Conservation (phyloP, 1,140 invertebrate species). For the Drosophila gunungcola region DNA sequence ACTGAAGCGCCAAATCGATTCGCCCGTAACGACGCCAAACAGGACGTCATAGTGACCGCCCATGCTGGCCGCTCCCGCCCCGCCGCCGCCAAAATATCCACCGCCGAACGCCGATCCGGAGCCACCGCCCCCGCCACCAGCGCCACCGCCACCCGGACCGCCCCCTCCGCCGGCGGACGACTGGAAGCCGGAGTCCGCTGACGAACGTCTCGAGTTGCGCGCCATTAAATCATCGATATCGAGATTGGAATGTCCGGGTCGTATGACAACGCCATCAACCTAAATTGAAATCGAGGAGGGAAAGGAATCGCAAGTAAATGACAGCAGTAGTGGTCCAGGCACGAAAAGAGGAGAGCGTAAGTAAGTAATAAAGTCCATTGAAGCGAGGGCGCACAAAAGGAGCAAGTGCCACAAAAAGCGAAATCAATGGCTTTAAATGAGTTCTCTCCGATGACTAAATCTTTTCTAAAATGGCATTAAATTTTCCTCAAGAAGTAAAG, state of each 20-base stretch:
- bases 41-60: conserved; percentile 90
- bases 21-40: conserved; percentile 93
- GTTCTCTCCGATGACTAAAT: conserved; percentile 6
- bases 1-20: conserved; percentile 93
- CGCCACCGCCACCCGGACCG: conserved; percentile 10
- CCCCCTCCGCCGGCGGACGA: conserved; percentile 45
- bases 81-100: conserved; percentile 61
- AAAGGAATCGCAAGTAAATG: conserved; percentile 46
- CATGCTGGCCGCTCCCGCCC: conserved; percentile 47
- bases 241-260: conserved; percentile 86
- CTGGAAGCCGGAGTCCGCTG: conserved; percentile 63
- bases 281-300: conserved; percentile 78
- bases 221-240: conserved; percentile 87
- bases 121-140: conserved; percentile 41
- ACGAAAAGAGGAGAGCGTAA: conserved; percentile 25
- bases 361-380: conserved; percentile 72
- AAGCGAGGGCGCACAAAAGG: conserved; percentile 34
- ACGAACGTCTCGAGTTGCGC: conserved; percentile 80
- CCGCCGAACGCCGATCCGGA: conserved; percentile 57
- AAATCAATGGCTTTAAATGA: conserved; percentile 22
- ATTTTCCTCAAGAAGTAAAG: background rate
- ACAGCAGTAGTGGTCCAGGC: conserved; percentile 31
- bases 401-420: conserved; percentile 22
- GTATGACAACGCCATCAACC: conserved; percentile 85
- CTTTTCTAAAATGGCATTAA: conserved; percentile 5